Evolutionary conservation across 1,140 invertebrate genomes (phyloP), one percentile per base, ranked within the genome.

Genomic region (Maniola jurtina): DNA sequence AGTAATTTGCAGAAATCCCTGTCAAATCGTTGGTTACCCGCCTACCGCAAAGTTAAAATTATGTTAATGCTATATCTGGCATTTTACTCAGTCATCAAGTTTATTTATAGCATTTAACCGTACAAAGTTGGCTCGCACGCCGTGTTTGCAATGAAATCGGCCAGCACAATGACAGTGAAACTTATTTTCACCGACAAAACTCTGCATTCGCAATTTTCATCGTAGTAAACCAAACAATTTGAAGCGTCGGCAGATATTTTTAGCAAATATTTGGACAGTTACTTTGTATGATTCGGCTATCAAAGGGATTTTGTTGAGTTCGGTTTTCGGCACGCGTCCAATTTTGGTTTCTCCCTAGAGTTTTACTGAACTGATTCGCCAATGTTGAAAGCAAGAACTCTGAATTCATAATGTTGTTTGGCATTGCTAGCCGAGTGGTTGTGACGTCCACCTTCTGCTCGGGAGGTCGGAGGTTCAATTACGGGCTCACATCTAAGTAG

Each of bases 141-240:
- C 9, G 5, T 16, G 48, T 52, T 52, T 10, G 48, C 48, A 16
- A 14, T 52, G 13, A 52, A 25, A 16, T 45, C 42, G 15, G 15
- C 48, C 14, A 16, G 48, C 48, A 55, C 25, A 34, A 34, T 55
- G 52, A 34, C 52, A 34, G 52, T 55, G 13, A 38, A 57, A 57
- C 55, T 57, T 57, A 57, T 57, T 57, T 57, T 40, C 55, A 40
- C 55, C 36, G 35, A 16, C 55, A 35, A 40, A 57, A 38, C 40
- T 57, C 55, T 38, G 36, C 55, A 38, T 57, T 57, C 55, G 35
- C 34, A 57, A 57, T 57, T 57, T 57, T 57, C 55, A 57, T 57
- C 34, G 55, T 38, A 14, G 55, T 57, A 57, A 57, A 40, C 55
- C 55, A 57, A 57, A 57, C 55, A 57, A 57, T 57, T 57, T 57